phyloP scores from a whole-genome alignment of 1,140 invertebrate species.

The Cyphomyrmex costatus region DNA sequence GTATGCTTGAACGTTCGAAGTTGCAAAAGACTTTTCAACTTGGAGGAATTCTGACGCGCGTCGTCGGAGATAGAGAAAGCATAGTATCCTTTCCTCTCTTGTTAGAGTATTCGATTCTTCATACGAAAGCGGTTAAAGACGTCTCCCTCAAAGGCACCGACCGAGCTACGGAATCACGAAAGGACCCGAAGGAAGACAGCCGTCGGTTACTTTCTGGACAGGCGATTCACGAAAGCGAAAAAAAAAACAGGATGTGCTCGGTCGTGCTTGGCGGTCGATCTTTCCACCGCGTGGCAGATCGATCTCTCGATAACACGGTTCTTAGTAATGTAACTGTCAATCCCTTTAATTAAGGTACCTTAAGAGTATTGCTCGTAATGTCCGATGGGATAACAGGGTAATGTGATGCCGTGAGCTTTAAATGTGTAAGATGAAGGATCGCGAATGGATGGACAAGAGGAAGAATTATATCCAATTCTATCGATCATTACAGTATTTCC shows the following conservation, averaged over 20 bases:
- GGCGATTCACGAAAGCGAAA: conserved; percentile 49
- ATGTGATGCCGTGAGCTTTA: conserved; percentile 48
- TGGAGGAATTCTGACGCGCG: conserved; percentile 19
- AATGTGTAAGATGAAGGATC: conserved; percentile 23
- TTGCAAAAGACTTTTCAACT: conserved; percentile 54
- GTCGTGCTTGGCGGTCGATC: conserved; percentile 28
- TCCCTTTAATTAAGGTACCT: conserved; percentile 84
- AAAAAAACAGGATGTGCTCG: conserved; percentile 35
- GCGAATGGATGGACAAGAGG: neutral
- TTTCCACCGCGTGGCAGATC: conserved; percentile 24
- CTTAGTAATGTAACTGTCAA: conserved; percentile 83
- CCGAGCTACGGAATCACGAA: conserved; percentile 41
- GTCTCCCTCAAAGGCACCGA: conserved; percentile 50
- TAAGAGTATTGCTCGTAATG: conserved; percentile 73
- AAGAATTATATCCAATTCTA: conserved; percentile 54
- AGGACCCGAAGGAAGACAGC: conserved; percentile 51
- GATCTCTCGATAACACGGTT: conserved; percentile 54
- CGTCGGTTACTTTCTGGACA: conserved; percentile 59
- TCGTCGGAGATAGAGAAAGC: conserved; percentile 47
- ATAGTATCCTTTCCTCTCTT: conserved; percentile 18
- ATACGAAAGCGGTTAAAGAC: conserved; percentile 46
- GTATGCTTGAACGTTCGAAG: neutral
- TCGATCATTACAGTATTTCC: conserved; percentile 58
- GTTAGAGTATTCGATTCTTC: conserved; percentile 58
- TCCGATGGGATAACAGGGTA: conserved; percentile 59